Conservation (phyloP, 2,797 vertebrate genomes). For the Salmo trutta region DNA sequence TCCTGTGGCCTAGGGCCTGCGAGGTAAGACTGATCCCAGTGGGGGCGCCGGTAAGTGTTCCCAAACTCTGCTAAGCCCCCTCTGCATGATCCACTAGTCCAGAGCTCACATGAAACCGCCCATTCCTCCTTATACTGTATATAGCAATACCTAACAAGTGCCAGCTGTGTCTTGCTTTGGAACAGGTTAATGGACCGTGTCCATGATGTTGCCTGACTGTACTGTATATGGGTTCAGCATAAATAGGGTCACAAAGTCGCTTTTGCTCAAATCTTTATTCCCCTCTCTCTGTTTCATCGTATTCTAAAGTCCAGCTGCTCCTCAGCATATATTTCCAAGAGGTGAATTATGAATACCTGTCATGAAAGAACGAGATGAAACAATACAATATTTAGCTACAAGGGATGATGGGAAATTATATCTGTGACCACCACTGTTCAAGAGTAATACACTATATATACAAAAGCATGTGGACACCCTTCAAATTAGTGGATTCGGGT, state of each 20-base stretch:
- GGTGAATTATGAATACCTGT: conserved; percentile 17
- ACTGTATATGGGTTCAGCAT: conserved; percentile 5
- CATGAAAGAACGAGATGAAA: neutral
- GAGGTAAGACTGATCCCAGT: conserved; percentile 55
- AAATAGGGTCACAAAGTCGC: conserved; percentile 23
- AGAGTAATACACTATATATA: conserved; percentile 34
- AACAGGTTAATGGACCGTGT: conserved; percentile 41
- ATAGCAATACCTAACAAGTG: conserved; percentile 47
- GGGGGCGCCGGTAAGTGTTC: conserved; percentile 55
- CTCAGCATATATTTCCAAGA: conserved; percentile 23
- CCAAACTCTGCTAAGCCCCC: conserved; percentile 51
- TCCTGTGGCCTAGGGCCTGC: conserved; percentile 57
- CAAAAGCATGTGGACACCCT: too few relatives aligned
- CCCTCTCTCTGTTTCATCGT: conserved; percentile 28
- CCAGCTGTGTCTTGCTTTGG: conserved; percentile 52
- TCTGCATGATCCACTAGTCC: conserved; percentile 43
- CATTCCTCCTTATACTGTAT: conserved; percentile 21
- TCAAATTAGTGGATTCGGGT: too few relatives aligned
- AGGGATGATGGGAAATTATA: neutral
- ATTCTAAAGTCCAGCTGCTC: conserved; percentile 28
- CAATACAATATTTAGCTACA: neutral
- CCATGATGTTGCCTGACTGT: conserved; percentile 10
- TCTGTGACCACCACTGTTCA: conserved; percentile 2
- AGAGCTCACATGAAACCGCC: conserved; percentile 45
- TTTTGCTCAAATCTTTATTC: conserved; percentile 33